Conservation (phyloP, 2,888 invertebrate species). For the Cordilura impudica region DNA sequence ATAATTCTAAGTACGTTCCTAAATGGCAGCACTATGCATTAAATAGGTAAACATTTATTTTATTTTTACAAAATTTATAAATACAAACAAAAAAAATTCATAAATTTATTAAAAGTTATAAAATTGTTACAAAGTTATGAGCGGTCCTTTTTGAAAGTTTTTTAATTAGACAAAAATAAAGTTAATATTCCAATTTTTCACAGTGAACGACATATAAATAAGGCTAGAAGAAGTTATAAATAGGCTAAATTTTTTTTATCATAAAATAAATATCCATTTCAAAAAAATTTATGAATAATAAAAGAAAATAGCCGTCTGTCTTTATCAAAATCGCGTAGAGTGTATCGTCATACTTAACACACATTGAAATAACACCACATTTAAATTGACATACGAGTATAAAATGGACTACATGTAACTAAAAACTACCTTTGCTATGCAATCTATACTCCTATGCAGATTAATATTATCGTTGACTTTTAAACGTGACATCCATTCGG, state of each 20-base stretch:
- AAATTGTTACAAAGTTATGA: no score
- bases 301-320: no score
- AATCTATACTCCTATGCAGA: conserved; percentile 88
- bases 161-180: no score
- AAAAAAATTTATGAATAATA: not conserved
- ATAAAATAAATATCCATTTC: no score
- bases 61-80: no score
- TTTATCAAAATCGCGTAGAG: not conserved
- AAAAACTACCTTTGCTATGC: conserved; percentile 74
- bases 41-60: no score
- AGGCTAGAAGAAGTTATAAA: not conserved
- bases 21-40: no score
- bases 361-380: conserved; percentile 27
- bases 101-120: no score
- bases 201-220: not conserved
- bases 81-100: no score
- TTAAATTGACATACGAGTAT: not conserved
- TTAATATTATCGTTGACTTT: conserved; percentile 81
- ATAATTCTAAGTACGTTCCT: no score
- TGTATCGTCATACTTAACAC: not conserved
- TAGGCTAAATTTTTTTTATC: no score
- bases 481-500: conserved; percentile 84
- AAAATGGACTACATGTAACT: conserved; percentile 20
- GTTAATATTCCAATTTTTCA: not conserved
- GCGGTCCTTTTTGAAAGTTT: no score